Evolutionary conservation across 2,113 vertebrate species (phyloP).

Genomic region (Orthonyx spaldingii): DNA sequence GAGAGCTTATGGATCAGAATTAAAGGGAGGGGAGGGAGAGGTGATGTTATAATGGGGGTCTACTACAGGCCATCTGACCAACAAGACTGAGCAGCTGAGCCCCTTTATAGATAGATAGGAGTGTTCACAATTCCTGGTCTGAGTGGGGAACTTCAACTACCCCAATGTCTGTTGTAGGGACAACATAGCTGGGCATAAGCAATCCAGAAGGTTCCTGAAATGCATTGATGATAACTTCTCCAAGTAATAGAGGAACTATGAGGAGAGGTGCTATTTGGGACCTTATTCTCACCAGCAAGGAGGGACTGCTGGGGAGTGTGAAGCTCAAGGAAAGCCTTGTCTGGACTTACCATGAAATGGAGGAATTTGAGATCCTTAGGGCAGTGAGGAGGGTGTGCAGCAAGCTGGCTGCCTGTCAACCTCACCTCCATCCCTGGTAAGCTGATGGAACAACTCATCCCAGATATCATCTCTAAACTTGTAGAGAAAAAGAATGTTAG

Average conservation of each 20-base stretch:
- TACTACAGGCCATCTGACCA: background rate
- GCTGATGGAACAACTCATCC: background rate
- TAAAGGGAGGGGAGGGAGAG: background rate
- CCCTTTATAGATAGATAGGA: background rate
- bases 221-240: background rate
- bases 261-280: background rate
- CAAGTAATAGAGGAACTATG: background rate
- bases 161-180: background rate
- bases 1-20: background rate
- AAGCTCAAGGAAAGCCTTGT: background rate
- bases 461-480: too few relatives aligned
- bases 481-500: background rate
- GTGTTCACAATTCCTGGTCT: background rate
- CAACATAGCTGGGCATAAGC: background rate
- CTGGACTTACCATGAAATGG: background rate
- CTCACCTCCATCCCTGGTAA: accelerated
- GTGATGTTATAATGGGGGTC: background rate
- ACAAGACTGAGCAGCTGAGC: background rate
- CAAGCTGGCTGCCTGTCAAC: background rate
- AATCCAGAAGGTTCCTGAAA: background rate
- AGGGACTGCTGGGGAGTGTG: background rate
- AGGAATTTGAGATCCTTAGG: background rate
- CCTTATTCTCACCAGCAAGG: background rate
- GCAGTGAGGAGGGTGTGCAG: background rate
- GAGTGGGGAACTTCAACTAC: background rate